Base-by-base conservation (phyloP, 2,113 vertebrate genomes). In the Thunnus thynnus region DNA sequence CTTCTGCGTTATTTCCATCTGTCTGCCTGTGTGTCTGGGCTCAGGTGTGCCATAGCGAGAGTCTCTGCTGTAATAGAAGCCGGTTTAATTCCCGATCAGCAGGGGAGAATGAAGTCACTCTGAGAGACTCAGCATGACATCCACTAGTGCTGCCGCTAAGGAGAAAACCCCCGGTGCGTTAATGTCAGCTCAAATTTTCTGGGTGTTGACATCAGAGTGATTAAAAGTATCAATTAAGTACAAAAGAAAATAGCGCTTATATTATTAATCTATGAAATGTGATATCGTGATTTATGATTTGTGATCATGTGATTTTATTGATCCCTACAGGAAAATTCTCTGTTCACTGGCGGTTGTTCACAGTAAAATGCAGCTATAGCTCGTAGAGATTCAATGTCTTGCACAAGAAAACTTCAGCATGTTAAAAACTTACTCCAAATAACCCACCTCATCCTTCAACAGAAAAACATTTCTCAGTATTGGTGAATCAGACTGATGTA, bases 41-140 rank as follows among this genome's bases (percentile, higher is more conserved):
- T 83, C 86, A 89, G 86, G 86, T 87, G 85, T 67, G 57, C 18
- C 32, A 30, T 10, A 14, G 46, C 1, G 52, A 61, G 60, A 61
- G 41, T 48, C 48, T 65, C 62, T 13, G 75, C 73, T 64, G 56
- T 71, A 85, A 82, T 76, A 77, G 71, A 75, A 79, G 74, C 18
- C 17, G 41, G 58, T 87, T 78, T 84, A 88, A 83, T 87, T 73
- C 82, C 78, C 20, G 46, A 80, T 68, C 80, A 87, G 84, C 66
- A 52, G 74, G 75, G 46, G 67, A 50, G 46, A 50, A 57, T 66
- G 36, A 82, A 78, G 85, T 73, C 83, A 44, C 44, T 56, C 14
- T 0, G 20, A 50, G 71, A 71, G 11, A 73, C 82, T 81, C 87
- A 88, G 76, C 54, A 60, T 2, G 64, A 83, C 76, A 71, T 58